Evolutionary conservation across 1,140 invertebrate species (phyloP).

Genomic region (Dinoponera quadriceps): DNA sequence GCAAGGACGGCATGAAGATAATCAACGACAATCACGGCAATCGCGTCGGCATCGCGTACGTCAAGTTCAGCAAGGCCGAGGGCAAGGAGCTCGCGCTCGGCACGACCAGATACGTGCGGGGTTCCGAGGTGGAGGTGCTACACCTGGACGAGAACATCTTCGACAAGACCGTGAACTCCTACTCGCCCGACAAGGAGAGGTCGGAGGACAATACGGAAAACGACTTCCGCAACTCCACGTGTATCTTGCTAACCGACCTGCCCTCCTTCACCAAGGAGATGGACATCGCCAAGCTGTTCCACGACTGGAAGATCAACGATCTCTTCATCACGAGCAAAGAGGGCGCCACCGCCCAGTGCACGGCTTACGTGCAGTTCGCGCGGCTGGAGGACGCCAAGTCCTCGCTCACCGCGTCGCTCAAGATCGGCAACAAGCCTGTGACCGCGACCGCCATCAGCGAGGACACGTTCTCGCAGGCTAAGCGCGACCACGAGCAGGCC

Average conservation of each 20-base stretch:
- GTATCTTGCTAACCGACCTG: constrained; percentile 89
- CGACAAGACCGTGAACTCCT: constrained; percentile 89
- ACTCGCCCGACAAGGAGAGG: constrained; percentile 82
- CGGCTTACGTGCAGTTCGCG: constrained; percentile 91
- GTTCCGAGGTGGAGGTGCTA: constrained; percentile 88
- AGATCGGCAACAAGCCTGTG: constrained; percentile 87
- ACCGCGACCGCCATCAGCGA: constrained; percentile 85
- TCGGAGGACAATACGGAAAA: constrained; percentile 73
- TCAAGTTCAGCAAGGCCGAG: constrained; percentile 90
- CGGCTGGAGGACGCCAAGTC: constrained; percentile 89
- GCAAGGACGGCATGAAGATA: constrained; percentile 94
- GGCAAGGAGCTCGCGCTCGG: constrained; percentile 90
- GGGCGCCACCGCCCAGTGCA: constrained; percentile 86
- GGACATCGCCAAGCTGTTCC: constrained; percentile 92
- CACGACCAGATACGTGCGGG: constrained; percentile 82
- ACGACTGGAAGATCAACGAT: constrained; percentile 88
- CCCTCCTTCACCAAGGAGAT: constrained; percentile 91
- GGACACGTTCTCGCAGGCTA: constrained; percentile 85
- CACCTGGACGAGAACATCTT: constrained; percentile 88
- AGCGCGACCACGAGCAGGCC: constrained; percentile 83
- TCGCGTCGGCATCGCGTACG: constrained; percentile 92
- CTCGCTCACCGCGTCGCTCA: constrained; percentile 86
- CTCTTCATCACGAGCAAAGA: constrained; percentile 90
- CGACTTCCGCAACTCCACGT: constrained; percentile 82
- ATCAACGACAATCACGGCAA: constrained; percentile 92